Evolutionary conservation across 2,797 vertebrate genomes (phyloP), one percentile per base, ranked within the genome.

Genomic region (Acanthurus tractus): DNA sequence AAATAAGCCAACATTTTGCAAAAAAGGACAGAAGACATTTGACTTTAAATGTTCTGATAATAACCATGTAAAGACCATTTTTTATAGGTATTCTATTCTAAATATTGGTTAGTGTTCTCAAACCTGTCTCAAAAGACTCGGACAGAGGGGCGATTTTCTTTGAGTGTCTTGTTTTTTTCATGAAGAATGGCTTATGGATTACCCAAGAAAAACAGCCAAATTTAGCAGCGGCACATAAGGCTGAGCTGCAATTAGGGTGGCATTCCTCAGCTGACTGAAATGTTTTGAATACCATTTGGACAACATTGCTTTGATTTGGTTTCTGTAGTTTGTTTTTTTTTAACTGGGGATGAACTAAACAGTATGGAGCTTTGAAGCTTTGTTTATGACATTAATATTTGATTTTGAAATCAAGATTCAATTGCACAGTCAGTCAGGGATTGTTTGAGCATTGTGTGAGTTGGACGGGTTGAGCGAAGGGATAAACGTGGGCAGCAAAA

Each of bases 191-290:
- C 62, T 74, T 20, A 56, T 54, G 59, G 65, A 66, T 68, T 73
- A 34, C 59, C 65, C 38, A 54, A 56, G 29, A 56, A 45, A 76
- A 80, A 6, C 65, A 68, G 14, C 61, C 57, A 49, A 68, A 76
- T 76, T 81, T 68, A 76, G 76, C 69, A 72, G 83, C 75, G 73
- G 71, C 74, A 81, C 68, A 75, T 81, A 65, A 77, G 56, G 58
- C 65, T 83, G 83, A 74, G 82, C 88, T 86, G 74, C 75, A 89
- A 82, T 89, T 76, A 92, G 64, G 63, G 79, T 75, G 63, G 42
- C 67, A 66, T 40, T 64, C 17, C 0, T 64, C 71, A 85, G 70
- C 73, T 85, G 79, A 81, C 74, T 77, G 77, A 82, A 71, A 81
- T 57, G 70, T 61, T 73, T 64, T 83, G 86, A 83, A 88, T 45